phyloP scores from a whole-genome alignment of 1,140 invertebrate genomes.

The Solenopsis invicta region DNA sequence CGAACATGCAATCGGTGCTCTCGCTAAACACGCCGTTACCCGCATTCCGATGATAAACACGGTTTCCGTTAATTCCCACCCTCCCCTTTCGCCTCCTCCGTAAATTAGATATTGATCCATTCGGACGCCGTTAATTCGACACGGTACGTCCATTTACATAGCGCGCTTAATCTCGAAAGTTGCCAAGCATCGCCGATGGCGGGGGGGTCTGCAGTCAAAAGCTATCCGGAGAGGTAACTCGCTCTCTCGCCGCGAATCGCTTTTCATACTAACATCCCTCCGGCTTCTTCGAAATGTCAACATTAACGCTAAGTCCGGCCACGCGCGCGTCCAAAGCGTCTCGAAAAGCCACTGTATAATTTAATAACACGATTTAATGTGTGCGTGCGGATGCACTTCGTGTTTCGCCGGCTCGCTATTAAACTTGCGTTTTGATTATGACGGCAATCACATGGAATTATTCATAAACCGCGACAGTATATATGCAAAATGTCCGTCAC shows the following conservation, averaged over 20 bases:
- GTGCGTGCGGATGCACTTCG: neutral
- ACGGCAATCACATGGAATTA: neutral
- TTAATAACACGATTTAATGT: conserved; percentile 28
- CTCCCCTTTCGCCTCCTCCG: neutral
- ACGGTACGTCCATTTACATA: conserved; percentile 57
- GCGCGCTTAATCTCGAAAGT: conserved; percentile 51
- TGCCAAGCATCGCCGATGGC: conserved; percentile 37
- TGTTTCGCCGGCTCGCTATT: conserved; percentile 12
- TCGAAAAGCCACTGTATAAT: conserved; percentile 35
- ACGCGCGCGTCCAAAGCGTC: neutral
- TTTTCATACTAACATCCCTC: conserved; percentile 41
- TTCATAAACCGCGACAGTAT: neutral
- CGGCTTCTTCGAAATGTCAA: conserved; percentile 48
- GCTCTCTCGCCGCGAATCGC: conserved; percentile 15
- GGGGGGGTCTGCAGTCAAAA: conserved; percentile 29
- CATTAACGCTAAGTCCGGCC: conserved; percentile 20
- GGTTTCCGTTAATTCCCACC: conserved; percentile 23
- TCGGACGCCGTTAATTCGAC: conserved; percentile 50
- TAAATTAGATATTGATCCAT: conserved; percentile 61
- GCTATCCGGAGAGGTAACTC: conserved; percentile 19
- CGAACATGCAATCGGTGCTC: neutral
- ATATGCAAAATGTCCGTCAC: neutral
- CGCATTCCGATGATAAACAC: conserved; percentile 42
- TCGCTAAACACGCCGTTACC: neutral
- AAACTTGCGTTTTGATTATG: conserved; percentile 17